Base-by-base conservation (phyloP, 2,113 vertebrate genomes). In the Alosa alosa region DNA sequence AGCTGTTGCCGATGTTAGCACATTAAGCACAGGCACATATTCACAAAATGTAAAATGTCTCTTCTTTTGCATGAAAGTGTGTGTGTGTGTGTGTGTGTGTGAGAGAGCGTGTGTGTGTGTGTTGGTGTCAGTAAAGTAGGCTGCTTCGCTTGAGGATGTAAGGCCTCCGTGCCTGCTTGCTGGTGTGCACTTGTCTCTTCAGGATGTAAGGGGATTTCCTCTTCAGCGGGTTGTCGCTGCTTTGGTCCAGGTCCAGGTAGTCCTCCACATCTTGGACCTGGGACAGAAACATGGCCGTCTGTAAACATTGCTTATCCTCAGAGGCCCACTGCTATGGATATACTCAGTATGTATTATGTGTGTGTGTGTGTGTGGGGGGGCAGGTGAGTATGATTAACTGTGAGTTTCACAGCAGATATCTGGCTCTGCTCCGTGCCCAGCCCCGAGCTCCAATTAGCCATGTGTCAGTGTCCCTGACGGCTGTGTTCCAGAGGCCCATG, bases 171-270 rank as follows among this genome's bases (percentile, higher is more conserved):
- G 97, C 95, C 94, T 78, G 72, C 72, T 99, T 99, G 93, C 94
- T 95, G 86, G 92, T 95, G 86, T 96, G 96, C 36, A 95, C 91
- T 86, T 99, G 97, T 86, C 98, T 93, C 93, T 98, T 99, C 92
- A 99, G 94, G 91, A 99, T 99, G 89, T 99, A 99, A 6, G 98
- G 98, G 1, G 96, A 97, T 95, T 98, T 99, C 87, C 98, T 96
- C 90, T 99, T 99, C 88, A 97, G 96, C 15, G 96, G 94, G 60
- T 93, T 91, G 46, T 96, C 96, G 15, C 95, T 95, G 89, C 95
- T 96, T 89, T 95, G 95, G 41, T 95, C 95, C 86, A 90, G 45
- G 57, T 96, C 95, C 83, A 96, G 90, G 90, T 94, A 87, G n/a
- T 97, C 96, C 90, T 95, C 92, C 25, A 92, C 90, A 45, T 91